Evolutionary conservation across 2,113 vertebrate species (phyloP).

Genomic region (Thalassoma bifasciatum): DNA sequence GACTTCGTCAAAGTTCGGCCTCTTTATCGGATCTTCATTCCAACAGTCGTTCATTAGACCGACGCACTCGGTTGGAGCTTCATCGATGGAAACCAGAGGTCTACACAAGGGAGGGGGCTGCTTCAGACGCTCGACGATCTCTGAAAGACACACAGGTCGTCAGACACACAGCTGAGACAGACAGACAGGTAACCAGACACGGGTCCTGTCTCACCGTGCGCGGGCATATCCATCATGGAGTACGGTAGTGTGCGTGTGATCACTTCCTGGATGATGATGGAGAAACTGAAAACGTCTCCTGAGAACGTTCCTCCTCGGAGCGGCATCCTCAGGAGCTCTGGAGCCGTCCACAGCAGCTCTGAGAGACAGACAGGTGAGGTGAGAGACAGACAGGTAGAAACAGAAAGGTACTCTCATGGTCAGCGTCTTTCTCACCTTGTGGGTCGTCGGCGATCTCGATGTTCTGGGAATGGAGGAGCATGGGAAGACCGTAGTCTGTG

Average conservation of each 20-base stretch:
- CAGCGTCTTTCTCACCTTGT: conserved; percentile 53
- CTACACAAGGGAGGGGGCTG: conserved; percentile 79
- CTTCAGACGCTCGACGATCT: conserved; percentile 75
- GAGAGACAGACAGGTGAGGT: neutral
- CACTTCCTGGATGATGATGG: conserved; percentile 92
- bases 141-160: conserved; percentile 64
- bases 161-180: neutral
- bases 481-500: conserved; percentile 86
- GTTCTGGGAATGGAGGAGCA: conserved; percentile 84
- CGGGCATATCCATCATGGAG: conserved; percentile 87
- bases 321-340: conserved; percentile 68
- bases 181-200: neutral
- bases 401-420: no score
- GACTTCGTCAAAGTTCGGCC: conserved; percentile 83
- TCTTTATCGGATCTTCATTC: conserved; percentile 83
- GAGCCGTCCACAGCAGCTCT: conserved; percentile 83
- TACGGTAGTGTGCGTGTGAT: conserved; percentile 87
- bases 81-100: conserved; percentile 84
- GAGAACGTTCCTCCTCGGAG: conserved; percentile 76
- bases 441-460: conserved; percentile 55
- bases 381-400: no score
- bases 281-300: conserved; percentile 88
- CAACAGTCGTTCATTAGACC: conserved; percentile 89
- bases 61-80: conserved; percentile 87
- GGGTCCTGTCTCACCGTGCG: conserved; percentile 78